phyloP scores from a whole-genome alignment of 2,888 invertebrate species.

The Camponotus fellah region DNA sequence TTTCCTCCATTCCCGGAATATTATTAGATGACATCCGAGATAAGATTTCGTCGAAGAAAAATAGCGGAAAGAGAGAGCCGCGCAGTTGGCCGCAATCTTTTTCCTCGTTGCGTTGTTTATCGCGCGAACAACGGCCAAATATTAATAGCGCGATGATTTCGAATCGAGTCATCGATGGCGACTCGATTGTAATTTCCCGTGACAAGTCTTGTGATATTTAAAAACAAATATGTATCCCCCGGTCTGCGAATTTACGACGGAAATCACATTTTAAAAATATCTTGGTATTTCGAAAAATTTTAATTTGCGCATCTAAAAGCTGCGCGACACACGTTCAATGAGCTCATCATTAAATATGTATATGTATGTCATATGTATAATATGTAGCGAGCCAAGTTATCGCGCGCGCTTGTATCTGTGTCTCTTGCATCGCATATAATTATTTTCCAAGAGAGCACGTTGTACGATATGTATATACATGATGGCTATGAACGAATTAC shows the following conservation, averaged over 20 bases:
- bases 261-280: background rate
- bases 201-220: background rate
- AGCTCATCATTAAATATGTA: constrained; percentile 37
- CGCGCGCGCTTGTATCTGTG: background rate
- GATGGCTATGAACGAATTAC: background rate
- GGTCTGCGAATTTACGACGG: background rate
- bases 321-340: background rate
- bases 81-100: constrained; percentile 46
- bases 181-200: background rate
- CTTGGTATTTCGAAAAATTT: background rate
- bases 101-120: background rate
- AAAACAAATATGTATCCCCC: background rate
- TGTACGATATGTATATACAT: too few species aligned
- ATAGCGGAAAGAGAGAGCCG: background rate
- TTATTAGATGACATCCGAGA: constrained; percentile 26
- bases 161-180: background rate
- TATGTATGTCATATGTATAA: background rate
- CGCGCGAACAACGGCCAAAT: background rate
- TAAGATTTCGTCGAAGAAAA: constrained; percentile 34
- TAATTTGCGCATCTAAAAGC: too few species aligned
- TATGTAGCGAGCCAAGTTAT: constrained; percentile 30
- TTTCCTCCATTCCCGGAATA: constrained; percentile 22
- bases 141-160: constrained; percentile 18
- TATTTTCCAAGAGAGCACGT: background rate
- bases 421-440: background rate